Evolutionary conservation across 2,797 vertebrate species (phyloP).

Genomic region (Peromyscus aztecus): DNA sequence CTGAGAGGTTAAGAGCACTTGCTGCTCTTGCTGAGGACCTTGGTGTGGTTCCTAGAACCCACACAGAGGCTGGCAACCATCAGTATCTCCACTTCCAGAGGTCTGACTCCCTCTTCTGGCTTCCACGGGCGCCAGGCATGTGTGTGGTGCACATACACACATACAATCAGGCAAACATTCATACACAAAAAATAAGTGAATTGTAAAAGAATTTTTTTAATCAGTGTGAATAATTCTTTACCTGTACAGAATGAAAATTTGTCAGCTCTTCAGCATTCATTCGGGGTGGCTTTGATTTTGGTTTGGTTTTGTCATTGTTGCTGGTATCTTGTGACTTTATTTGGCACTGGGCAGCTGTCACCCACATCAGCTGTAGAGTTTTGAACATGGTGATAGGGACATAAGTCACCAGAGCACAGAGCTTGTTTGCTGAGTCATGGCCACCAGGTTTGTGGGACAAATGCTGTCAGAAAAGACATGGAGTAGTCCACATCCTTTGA

Average conservation of each 20-base stretch:
- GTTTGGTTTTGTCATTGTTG: neutral
- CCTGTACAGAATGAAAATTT: slow-evolving; percentile 47
- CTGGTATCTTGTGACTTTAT: neutral
- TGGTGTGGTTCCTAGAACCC: neutral
- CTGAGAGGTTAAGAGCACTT: neutral
- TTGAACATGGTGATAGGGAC: neutral
- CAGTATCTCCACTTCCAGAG: neutral
- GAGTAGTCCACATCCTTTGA: neutral
- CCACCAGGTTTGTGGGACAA: neutral
- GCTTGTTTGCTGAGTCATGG: neutral
- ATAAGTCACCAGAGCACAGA: neutral
- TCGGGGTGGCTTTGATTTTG: neutral
- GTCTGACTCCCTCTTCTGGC: neutral
- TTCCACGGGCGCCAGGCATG: neutral
- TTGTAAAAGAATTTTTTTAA: neutral
- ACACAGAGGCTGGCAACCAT: neutral
- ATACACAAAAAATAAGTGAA: neutral
- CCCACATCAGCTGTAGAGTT: neutral
- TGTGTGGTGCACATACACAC: neutral
- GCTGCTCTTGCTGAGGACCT: neutral
- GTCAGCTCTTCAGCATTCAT: neutral
- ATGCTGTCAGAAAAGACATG: neutral
- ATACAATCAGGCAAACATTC: neutral
- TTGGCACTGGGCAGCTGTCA: neutral
- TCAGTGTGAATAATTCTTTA: slow-evolving; percentile 34